Conservation (phyloP, 2,888 invertebrate species). For the Brachypalpus laphriformis region DNA sequence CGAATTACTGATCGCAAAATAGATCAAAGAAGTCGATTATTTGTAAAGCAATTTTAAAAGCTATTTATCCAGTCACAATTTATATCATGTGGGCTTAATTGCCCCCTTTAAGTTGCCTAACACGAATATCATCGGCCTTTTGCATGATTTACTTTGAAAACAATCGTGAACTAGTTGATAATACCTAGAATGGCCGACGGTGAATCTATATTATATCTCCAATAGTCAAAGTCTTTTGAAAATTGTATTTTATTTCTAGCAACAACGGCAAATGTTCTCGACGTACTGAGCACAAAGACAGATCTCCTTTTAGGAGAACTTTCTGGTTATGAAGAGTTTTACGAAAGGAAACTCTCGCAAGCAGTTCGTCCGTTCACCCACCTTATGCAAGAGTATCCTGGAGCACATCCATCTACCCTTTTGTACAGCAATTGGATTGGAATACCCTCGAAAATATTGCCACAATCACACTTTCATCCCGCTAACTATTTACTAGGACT, state of each 20-base stretch:
- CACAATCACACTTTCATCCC: slow-evolving; percentile 79
- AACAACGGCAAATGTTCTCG: slow-evolving; percentile 75
- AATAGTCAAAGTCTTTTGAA: too few species aligned
- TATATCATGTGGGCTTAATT: too few species aligned
- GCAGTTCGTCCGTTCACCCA: slow-evolving; percentile 52
- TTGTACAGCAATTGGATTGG: slow-evolving; percentile 79
- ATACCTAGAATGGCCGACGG: too few species aligned
- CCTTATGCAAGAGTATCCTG: slow-evolving; percentile 55
- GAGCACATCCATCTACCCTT: slow-evolving; percentile 72
- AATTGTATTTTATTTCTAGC: slow-evolving; percentile 75
- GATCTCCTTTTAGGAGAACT: slow-evolving; percentile 72
- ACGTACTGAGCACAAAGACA: slow-evolving; percentile 74
- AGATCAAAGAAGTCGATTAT: too few species aligned
- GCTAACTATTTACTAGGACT: slow-evolving; percentile 84
- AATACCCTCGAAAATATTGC: slow-evolving; percentile 80
- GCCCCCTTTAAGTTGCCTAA: too few species aligned
- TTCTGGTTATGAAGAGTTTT: slow-evolving; percentile 55
- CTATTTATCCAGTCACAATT: too few species aligned
- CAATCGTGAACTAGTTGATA: too few species aligned
- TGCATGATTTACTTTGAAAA: too few species aligned
- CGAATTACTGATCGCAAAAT: too few species aligned
- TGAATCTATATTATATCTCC: too few species aligned
- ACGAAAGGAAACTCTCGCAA: slow-evolving; percentile 53
- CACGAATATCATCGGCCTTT: too few species aligned
- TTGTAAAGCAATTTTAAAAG: too few species aligned